A percentile compares a stretch with the other conserved stretches of the same genome.
Evolutionary conservation across 2,888 invertebrate genomes (phyloP).

Genomic region (Zygothrica quintamaculata): DNA sequence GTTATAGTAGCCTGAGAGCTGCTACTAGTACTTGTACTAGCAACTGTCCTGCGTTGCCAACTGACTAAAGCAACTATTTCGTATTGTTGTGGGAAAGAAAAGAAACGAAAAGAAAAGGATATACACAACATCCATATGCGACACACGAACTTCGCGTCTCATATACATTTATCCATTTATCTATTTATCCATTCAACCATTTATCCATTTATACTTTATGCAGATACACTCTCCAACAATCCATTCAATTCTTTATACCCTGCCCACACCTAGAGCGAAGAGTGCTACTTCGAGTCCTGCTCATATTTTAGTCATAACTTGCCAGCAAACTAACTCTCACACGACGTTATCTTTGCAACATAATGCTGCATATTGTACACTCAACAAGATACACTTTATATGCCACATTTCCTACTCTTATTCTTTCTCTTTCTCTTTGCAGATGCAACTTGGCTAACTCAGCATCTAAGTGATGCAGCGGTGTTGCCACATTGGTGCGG

Average conservation of each 20-base stretch:
- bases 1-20: slow-evolving; percentile 41
- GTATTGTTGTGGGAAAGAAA: too few relatives aligned
- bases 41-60: slow-evolving; percentile 19
- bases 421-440: too few relatives aligned
- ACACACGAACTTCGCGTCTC: slow-evolving; percentile 53
- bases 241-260: slow-evolving; percentile 7
- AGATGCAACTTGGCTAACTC: slow-evolving; percentile 62
- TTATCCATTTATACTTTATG: slow-evolving; percentile 48
- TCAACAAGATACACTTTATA: slow-evolving; percentile 62
- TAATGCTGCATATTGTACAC: slow-evolving; percentile 79
- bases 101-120: slow-evolving; percentile 66
- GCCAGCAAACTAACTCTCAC: too few relatives aligned
- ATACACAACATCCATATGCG: slow-evolving; percentile 66
- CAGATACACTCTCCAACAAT: slow-evolving; percentile 30
- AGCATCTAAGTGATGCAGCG: slow-evolving; percentile 6
- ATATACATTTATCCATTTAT: slow-evolving; percentile 40
- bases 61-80: slow-evolving; percentile 61
- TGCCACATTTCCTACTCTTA: too few relatives aligned
- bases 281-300: too few relatives aligned
- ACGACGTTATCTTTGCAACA: slow-evolving; percentile 60
- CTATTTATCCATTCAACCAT: too few relatives aligned
- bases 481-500: background rate
- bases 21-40: slow-evolving; percentile 37
- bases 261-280: too few relatives aligned
- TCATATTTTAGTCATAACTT: too few relatives aligned